Base-by-base conservation (phyloP, 2,797 vertebrate genomes). In the Iguana delicatissima region DNA sequence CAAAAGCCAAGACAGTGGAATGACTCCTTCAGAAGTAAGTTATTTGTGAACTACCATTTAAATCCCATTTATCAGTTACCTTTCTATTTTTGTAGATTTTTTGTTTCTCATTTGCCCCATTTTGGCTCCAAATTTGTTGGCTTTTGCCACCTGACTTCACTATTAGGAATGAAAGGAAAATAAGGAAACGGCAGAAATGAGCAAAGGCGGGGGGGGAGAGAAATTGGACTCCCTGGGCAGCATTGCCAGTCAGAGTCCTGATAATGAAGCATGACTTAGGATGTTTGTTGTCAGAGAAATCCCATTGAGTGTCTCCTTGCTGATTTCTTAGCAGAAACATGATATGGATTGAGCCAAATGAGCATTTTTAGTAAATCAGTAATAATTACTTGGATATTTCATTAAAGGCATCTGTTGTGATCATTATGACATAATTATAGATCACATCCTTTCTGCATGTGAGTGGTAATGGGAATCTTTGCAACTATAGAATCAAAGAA, bases 401-500 rank as follows among this genome's bases (percentile, higher is more conserved):
- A 76, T 89, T 76, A 89, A 76, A 76, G 35, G n/a, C n/a, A 26
- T 32, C 55, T 3, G 59, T 22, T 80, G 20, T 55, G 76, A 32
- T 64, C 38, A 87, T 87, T 46, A 29, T 22, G 16, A n/a, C 38
- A 79, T 79, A 32, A 79, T 87, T 69, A 87, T 64, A 64, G 64
- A 32, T 50, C 6, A 52, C 57, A 59, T 77, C 20, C 42, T 55
- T 24, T n/a, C 38, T 55, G 62, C 16, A 10, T 76, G 24, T 16
- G 29, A 18, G 0, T 35, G 18, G 74, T 74, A 57, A 62, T 67
- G 62, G 13, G 32, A 16, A 52, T 55, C 24, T 72, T 72, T 81
- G 35, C 50, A 26, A 1, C 57, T 29, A 67, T 67, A 67, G 62
- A 67, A 67, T 67, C 20, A 67, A 67, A 67, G 6, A 67, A 67